Percentiles rank a stretch among this genome's conserved stretches.
phyloP scores from a whole-genome alignment of 2,113 vertebrate genomes.

The Stigmatopora nigra region DNA sequence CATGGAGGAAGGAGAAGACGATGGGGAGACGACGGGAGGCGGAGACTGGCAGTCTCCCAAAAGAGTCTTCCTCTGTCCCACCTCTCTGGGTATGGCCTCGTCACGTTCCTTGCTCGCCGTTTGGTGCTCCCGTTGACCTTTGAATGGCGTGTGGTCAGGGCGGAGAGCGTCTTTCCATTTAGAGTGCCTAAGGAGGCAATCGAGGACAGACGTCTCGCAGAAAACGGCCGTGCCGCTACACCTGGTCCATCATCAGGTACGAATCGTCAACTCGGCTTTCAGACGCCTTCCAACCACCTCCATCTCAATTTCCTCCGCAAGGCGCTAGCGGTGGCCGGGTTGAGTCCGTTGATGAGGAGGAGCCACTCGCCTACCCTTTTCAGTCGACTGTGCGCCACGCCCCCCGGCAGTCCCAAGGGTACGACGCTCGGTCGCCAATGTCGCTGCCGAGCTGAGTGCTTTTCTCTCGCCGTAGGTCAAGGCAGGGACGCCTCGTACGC shows the following conservation, averaged over 20 bases:
- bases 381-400: constrained; percentile 79
- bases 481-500: constrained; percentile 69
- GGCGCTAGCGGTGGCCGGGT: constrained; percentile 86
- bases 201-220: constrained; percentile 80
- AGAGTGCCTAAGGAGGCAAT: constrained; percentile 91
- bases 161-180: constrained; percentile 94
- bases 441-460: not conserved
- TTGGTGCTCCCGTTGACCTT: not conserved
- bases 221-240: constrained; percentile 90
- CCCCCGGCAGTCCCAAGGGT: constrained; percentile 78
- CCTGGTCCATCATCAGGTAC: constrained; percentile 93
- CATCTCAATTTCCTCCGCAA: constrained; percentile 38
- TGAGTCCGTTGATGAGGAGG: constrained; percentile 89
- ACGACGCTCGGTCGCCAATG: not conserved
- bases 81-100: constrained; percentile 78
- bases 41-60: constrained; percentile 76
- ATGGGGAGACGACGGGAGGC: constrained; percentile 63
- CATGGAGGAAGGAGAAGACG: constrained; percentile 70
- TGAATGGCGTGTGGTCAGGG: constrained; percentile 56
- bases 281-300: too few species aligned
- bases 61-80: constrained; percentile 86
- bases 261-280: too few species aligned
- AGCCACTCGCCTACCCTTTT: constrained; percentile 85
- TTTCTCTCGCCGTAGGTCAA: constrained; percentile 30
- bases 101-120: not conserved